phyloP scores from a whole-genome alignment of 2,888 invertebrate species.

The Temnothorax unifasciatus region DNA sequence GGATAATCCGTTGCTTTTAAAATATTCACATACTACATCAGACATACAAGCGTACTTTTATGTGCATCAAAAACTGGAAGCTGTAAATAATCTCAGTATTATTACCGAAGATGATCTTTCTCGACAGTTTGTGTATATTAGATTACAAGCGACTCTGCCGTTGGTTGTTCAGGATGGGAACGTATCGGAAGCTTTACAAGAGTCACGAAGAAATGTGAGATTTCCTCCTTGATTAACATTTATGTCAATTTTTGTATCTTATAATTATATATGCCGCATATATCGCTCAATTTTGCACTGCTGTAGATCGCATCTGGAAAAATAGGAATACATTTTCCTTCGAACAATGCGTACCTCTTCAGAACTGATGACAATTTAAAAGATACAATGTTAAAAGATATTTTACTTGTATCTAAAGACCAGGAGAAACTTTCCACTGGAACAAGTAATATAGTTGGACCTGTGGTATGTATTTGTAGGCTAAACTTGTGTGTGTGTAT shows the following conservation, averaged over 20 bases:
- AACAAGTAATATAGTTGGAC: slow-evolving; percentile 71
- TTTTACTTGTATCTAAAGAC: slow-evolving; percentile 62
- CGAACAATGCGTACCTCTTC: slow-evolving; percentile 90
- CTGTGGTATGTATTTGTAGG: slow-evolving; percentile 69
- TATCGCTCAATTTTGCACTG: background rate
- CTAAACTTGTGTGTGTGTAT: slow-evolving; percentile 67
- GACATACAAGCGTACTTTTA: slow-evolving; percentile 90
- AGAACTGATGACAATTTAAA: slow-evolving; percentile 86
- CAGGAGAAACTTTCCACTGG: slow-evolving; percentile 64
- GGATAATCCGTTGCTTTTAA: slow-evolving; percentile 92
- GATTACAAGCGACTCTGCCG: slow-evolving; percentile 90
- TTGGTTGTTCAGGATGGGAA: slow-evolving; percentile 89
- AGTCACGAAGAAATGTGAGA: slow-evolving; percentile 89
- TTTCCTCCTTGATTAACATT: background rate
- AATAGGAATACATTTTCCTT: slow-evolving; percentile 90
- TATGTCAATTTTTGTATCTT: background rate
- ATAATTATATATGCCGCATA: background rate
- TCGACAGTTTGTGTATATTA: slow-evolving; percentile 91
- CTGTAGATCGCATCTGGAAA: slow-evolving; percentile 90
- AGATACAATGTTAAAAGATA: slow-evolving; percentile 76
- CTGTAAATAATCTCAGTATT: slow-evolving; percentile 89
- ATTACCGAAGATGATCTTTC: slow-evolving; percentile 89
- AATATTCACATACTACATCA: slow-evolving; percentile 87
- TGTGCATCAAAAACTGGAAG: slow-evolving; percentile 91
- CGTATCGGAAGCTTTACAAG: slow-evolving; percentile 88